phyloP scores from a whole-genome alignment of 2,888 invertebrate species.

The Heliothis peltigera region DNA sequence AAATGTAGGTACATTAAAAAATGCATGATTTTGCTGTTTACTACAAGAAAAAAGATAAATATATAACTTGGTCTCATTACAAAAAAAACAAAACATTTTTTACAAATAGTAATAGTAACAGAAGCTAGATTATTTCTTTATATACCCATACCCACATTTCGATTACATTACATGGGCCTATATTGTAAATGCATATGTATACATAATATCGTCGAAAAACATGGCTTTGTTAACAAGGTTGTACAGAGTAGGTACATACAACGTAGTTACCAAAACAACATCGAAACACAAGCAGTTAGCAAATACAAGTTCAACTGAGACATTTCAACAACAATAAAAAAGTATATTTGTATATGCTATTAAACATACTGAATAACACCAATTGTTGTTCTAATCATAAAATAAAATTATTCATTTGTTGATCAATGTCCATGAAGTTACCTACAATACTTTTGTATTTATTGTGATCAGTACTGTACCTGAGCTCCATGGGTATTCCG shows the following conservation, averaged over 20 bases:
- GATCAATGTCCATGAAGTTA: slow-evolving; percentile 3
- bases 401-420: neutral
- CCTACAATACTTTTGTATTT: slow-evolving; percentile 1
- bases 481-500: slow-evolving; percentile 83
- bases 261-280: slow-evolving; percentile 39
- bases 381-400: neutral
- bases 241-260: slow-evolving; percentile 23
- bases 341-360: too few relatives aligned
- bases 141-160: neutral
- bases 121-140: neutral
- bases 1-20: neutral
- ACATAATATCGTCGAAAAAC: neutral
- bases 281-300: slow-evolving; percentile 21
- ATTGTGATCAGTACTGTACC: slow-evolving; percentile 64
- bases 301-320: neutral
- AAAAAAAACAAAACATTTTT: too few relatives aligned
- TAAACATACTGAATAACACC: too few relatives aligned
- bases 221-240: slow-evolving; percentile 11
- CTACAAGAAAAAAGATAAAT: neutral
- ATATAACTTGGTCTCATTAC: neutral
- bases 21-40: neutral
- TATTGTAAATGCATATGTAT: neutral
- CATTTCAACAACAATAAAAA: too few relatives aligned
- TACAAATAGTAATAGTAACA: neutral
- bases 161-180: too few relatives aligned